phyloP scores from a whole-genome alignment of 2,797 vertebrate species.

The Phrynocephalus guinanensis region DNA sequence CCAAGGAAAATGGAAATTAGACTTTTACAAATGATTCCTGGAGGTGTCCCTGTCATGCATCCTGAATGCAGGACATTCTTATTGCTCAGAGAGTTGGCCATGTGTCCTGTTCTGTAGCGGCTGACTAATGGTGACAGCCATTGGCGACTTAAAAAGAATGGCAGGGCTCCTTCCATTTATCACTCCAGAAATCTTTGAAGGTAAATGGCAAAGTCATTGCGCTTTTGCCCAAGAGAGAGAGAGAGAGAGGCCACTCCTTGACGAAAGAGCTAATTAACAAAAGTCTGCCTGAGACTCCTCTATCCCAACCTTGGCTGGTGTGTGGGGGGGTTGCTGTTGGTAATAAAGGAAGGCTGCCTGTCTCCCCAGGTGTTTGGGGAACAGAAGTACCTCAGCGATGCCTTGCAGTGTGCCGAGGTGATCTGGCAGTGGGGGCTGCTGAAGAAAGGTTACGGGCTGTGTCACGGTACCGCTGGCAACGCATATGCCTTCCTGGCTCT shows the following conservation, averaged over 20 bases:
- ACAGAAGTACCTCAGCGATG: slow-evolving; percentile 86
- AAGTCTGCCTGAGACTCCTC: background rate
- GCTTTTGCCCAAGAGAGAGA: background rate
- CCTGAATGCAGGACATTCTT: background rate
- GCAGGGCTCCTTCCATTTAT: background rate
- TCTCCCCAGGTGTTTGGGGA: slow-evolving; percentile 84
- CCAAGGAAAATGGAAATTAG: background rate
- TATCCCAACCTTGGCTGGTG: background rate
- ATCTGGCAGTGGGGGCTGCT: slow-evolving; percentile 90
- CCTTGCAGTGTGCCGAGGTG: slow-evolving; percentile 89
- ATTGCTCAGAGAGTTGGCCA: slow-evolving; percentile 10
- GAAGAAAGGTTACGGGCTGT: slow-evolving; percentile 95
- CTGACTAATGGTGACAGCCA: slow-evolving; percentile 39
- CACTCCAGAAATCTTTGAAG: slow-evolving; percentile 15
- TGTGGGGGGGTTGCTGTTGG: background rate
- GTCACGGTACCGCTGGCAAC: slow-evolving; percentile 92
- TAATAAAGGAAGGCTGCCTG: background rate
- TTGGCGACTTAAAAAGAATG: slow-evolving; percentile 23
- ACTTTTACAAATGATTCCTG: slow-evolving; percentile 27
- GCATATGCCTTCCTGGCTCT: slow-evolving; percentile 92
- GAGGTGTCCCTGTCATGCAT: slow-evolving; percentile 15
- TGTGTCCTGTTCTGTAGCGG: slow-evolving; percentile 20
- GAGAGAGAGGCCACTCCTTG: slow-evolving; percentile 3
- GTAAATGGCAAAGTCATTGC: slow-evolving; percentile 19
- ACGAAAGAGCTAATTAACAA: slow-evolving; percentile 30